These are phyloP conservation scores for Eulemur mongoz DNA, from an alignment of 2,797 vertebrate genomes.

Conservation along the genomic window DNA sequence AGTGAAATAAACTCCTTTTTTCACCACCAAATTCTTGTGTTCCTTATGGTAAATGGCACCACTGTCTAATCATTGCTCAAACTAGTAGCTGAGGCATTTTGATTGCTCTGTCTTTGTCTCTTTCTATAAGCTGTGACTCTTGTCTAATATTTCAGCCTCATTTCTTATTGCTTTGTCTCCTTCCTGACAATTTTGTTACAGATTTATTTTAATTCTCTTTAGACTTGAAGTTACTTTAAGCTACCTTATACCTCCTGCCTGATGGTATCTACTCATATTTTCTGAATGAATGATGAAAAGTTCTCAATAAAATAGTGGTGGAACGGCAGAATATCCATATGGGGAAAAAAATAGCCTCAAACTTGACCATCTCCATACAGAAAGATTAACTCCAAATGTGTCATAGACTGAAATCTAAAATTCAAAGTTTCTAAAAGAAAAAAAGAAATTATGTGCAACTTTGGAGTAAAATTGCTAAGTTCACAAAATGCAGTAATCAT, in stretches of 20 bases:
- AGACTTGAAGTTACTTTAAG: neutral
- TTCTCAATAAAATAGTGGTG: neutral
- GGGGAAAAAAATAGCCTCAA: neutral
- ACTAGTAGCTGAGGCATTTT: neutral
- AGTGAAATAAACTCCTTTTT: neutral
- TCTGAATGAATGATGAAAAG: neutral
- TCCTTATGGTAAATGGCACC: neutral
- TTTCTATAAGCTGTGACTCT: neutral
- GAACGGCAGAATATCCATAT: neutral
- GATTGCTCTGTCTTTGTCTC: neutral
- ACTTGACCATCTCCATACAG: neutral
- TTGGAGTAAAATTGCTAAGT: neutral
- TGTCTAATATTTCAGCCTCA: neutral
- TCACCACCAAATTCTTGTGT: neutral
- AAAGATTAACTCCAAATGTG: conserved; percentile 13
- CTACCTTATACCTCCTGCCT: neutral
- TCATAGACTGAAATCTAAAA: neutral
- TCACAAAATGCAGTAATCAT: neutral
- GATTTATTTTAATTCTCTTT: conserved; percentile 27
- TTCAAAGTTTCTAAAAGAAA: conserved; percentile 20
- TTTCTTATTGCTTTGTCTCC: neutral
- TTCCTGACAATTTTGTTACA: neutral
- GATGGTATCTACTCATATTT: neutral
- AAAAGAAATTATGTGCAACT: neutral
- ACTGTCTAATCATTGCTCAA: neutral